Evolutionary conservation across 2,113 vertebrate genomes (phyloP).

Genomic region (Ictalurus furcatus): DNA sequence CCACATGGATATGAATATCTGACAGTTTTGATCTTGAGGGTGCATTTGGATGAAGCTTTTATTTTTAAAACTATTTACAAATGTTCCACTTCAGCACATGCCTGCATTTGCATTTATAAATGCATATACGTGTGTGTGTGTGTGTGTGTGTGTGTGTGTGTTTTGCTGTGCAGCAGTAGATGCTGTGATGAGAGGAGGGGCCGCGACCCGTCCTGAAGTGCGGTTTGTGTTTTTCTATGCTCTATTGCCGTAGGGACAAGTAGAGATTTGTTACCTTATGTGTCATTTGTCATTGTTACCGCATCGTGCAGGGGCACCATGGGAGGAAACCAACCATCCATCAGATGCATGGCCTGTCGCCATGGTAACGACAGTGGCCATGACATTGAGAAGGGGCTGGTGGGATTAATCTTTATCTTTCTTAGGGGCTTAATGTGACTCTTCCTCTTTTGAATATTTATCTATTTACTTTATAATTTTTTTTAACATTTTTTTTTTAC

Average conservation of each 20-base stretch:
- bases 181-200: constrained; percentile 16
- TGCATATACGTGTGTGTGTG: background rate
- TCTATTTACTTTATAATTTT: background rate
- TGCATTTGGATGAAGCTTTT: background rate
- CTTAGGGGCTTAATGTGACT: background rate
- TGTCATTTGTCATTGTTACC: constrained; percentile 59
- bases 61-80: background rate
- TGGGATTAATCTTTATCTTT: constrained; percentile 24
- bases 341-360: constrained; percentile 49
- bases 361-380: constrained; percentile 36
- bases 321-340: constrained; percentile 56
- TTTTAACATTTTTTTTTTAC: background rate
- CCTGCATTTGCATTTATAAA: background rate
- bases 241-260: constrained; percentile 51
- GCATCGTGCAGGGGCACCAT: constrained; percentile 42
- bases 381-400: constrained; percentile 24
- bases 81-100: background rate
- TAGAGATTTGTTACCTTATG: constrained; percentile 59
- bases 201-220: constrained; percentile 27
- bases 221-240: constrained; percentile 46
- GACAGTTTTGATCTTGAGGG: background rate
- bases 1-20: too few species aligned
- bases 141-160: constrained; percentile 3
- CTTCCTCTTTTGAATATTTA: background rate
- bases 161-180: background rate